phyloP scores from a whole-genome alignment of 2,888 invertebrate species.

The Catocala fraxini region DNA sequence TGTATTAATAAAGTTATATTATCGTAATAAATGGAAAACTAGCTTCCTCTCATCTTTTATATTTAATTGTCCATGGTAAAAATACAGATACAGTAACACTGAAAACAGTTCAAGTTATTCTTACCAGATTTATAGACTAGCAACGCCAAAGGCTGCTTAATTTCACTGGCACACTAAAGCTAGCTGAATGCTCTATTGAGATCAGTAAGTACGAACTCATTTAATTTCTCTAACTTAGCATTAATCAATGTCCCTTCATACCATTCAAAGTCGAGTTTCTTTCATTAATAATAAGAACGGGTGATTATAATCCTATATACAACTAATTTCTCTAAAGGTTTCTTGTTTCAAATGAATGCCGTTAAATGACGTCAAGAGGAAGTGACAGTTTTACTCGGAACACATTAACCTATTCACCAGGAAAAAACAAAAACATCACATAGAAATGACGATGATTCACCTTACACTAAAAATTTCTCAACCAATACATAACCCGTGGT shows the following conservation, averaged over 20 bases:
- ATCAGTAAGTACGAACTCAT: background rate
- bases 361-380: conserved; percentile 27
- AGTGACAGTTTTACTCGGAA: conserved; percentile 44
- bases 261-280: background rate
- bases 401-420: conserved; percentile 24
- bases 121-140: no score
- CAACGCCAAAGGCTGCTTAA: no score
- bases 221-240: background rate
- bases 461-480: background rate
- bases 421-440: conserved; percentile 27
- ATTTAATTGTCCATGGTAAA: no score
- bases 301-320: background rate
- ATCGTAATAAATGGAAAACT: no score
- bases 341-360: conserved; percentile 1
- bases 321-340: background rate
- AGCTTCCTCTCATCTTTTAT: no score
- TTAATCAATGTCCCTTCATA: background rate
- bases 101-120: no score
- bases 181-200: no score
- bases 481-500: conserved; percentile 3
- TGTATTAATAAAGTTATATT: no score
- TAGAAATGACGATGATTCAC: conserved; percentile 38
- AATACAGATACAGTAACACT: no score
- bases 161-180: no score
- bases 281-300: background rate